Evolutionary conservation across 2,888 invertebrate species (phyloP), one percentile per base, ranked within the genome.

Genomic region (Drosophila fungiperda): DNA sequence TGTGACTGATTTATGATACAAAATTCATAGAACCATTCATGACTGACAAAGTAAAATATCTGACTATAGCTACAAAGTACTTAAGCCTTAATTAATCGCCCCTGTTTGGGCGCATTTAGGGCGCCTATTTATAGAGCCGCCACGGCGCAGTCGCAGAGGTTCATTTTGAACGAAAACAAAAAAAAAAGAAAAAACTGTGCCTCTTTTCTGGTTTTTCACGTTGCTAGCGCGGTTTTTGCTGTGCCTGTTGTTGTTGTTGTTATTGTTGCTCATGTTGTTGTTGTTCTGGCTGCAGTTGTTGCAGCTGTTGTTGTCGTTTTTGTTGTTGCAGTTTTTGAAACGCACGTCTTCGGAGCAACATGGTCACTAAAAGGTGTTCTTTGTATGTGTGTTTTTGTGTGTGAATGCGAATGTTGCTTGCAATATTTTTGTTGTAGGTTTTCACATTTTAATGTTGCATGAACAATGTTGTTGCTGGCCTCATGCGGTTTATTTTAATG

Each of bases 121-220:
- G 77, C 80, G 64, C 76, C 48, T 48, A 6, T 49, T 40, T 53
- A 49, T 20, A 29, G 48, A 50, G 52, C 54, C 52, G 62, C 55
- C 32, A 32, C 65, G 35, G 80, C 70, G 52, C 64, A 52, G 59
- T 57, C 61, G 76, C 68, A 71, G 71, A 81, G 69, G 78, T 68
- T 75, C 76, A 73, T 55, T 82, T 68, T 55, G 70, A 64, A 73
- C 55, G 63, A 73, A 63, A 69, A 69, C 59, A 80, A 72, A 66
- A 73, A 57, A 72, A 80, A 26, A 33, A 73, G 66, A 78, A 72
- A 82, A 78, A 82, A 79, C 69, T 80, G 81, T 83, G 86, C 87
- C 89, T 89, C 84, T 89, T 70, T 87, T 89, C 87, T 87, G 90
- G 87, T 87, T 87, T 87, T 87, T 90, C 87, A 89, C 73, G 87